phyloP scores from a whole-genome alignment of 1,140 invertebrate genomes.

The Lepidurus arcticus region DNA sequence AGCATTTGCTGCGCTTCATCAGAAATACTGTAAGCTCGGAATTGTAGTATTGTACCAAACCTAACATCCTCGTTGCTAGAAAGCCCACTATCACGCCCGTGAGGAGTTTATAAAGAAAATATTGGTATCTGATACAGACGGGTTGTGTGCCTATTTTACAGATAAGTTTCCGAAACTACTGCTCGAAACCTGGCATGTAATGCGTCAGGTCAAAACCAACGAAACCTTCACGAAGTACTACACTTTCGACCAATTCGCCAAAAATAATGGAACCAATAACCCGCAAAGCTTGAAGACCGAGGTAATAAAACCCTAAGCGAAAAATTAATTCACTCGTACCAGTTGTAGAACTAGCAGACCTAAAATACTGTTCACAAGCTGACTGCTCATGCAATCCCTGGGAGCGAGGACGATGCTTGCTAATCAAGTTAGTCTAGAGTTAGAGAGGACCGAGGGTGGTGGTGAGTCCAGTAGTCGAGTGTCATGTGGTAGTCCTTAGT shows the following conservation, averaged over 20 bases:
- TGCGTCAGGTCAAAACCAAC: slow-evolving; percentile 71
- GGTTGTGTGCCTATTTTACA: slow-evolving; percentile 88
- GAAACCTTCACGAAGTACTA: slow-evolving; percentile 71
- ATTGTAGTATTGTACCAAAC: no score
- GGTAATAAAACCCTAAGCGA: no score
- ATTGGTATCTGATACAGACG: slow-evolving; percentile 79
- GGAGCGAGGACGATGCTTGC: no score
- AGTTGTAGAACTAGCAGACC: no score
- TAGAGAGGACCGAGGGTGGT: no score
- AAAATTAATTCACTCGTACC: no score
- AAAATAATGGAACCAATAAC: background rate
- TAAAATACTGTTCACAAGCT: no score
- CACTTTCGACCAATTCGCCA: slow-evolving; percentile 40
- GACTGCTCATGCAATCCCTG: no score
- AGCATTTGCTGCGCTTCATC: no score
- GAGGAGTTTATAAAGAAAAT: slow-evolving; percentile 69
- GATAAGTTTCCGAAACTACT: slow-evolving; percentile 79
- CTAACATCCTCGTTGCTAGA: slow-evolving; percentile 51
- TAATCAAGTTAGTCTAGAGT: no score
- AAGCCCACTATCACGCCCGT: slow-evolving; percentile 95
- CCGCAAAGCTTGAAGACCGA: no score
- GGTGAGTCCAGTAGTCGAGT: slow-evolving; percentile 30
- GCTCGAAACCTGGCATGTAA: slow-evolving; percentile 75
- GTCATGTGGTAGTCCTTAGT: slow-evolving; percentile 41
- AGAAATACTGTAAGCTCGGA: no score